These are phyloP conservation scores for Hofmannophila pseudospretella DNA, from an alignment of 2,888 invertebrate species.

Conservation along the genomic window DNA sequence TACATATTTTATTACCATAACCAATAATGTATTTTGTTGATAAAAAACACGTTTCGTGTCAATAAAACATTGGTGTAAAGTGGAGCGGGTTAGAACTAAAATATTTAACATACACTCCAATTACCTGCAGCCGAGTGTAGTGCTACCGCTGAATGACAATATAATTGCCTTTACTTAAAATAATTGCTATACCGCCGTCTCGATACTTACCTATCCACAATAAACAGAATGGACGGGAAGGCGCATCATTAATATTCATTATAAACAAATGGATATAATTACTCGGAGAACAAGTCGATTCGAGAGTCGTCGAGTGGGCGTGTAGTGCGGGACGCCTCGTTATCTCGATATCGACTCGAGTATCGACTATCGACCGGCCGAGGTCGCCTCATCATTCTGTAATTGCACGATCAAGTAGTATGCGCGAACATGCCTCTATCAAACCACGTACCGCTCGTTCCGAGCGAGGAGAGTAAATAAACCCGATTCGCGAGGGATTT, in stretches of 20 bases:
- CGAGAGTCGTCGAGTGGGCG: conserved; percentile 57
- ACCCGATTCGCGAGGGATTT: neutral
- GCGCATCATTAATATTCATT: conserved; percentile 68
- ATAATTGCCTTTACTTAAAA: conserved; percentile 60
- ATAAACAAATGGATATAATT: conserved; percentile 74
- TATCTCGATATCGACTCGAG: conserved; percentile 57
- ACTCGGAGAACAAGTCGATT: conserved; percentile 61
- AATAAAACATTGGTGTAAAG: conserved; percentile 27
- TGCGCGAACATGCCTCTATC: conserved; percentile 30
- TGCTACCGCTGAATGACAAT: conserved; percentile 38
- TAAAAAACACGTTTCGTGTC: conserved; percentile 10
- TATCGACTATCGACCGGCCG: conserved; percentile 16
- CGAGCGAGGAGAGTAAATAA: neutral
- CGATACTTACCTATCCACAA: conserved; percentile 58
- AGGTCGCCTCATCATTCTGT: conserved; percentile 58
- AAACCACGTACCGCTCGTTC: neutral
- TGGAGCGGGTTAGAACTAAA: conserved; percentile 32
- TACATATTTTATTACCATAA: conserved; percentile 4
- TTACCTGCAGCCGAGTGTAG: conserved; percentile 38
- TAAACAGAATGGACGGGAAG: conserved; percentile 51
- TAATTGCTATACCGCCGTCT: conserved; percentile 50
- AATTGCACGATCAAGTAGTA: conserved; percentile 54
- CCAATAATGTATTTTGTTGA: conserved; percentile 7
- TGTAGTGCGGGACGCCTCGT: conserved; percentile 56
- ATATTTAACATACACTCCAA: conserved; percentile 36